Percentiles rank a stretch among this genome's conserved stretches.
These are phyloP conservation scores for Busseola fusca DNA, from an alignment of 2,888 invertebrate genomes.

Conservation along the genomic window DNA sequence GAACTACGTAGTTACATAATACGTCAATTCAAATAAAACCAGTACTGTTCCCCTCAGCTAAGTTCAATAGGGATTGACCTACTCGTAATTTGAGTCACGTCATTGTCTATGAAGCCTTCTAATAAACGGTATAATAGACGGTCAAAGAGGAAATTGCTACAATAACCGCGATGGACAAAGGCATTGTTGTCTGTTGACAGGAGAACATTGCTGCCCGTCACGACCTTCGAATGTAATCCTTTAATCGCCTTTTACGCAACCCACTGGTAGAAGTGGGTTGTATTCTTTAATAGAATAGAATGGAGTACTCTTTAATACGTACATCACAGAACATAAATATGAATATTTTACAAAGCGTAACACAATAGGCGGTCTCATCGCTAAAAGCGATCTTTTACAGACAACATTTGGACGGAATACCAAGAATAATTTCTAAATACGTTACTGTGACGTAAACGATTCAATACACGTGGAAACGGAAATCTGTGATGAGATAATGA, in stretches of 20 bases:
- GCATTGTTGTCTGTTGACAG: conserved; percentile 5
- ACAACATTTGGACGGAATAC: too few species aligned
- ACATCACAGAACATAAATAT: too few species aligned
- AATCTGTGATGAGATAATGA: not conserved
- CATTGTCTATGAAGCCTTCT: not conserved
- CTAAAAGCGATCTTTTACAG: too few species aligned
- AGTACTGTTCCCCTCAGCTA: not conserved
- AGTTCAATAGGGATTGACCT: not conserved
- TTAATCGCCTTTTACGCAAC: conserved; percentile 8
- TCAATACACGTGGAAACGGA: not conserved
- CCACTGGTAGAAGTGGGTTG: not conserved
- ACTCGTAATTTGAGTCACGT: not conserved
- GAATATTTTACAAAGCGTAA: too few species aligned
- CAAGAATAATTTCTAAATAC: too few species aligned
- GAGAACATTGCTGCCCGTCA: not conserved
- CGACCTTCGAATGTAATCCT: not conserved
- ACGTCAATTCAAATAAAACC: not conserved
- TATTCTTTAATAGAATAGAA: too few species aligned
- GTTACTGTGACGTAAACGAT: not conserved
- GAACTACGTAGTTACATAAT: too few species aligned
- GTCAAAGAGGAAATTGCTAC: conserved; percentile 2
- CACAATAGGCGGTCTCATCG: too few species aligned
- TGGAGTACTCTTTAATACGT: too few species aligned
- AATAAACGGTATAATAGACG: not conserved
- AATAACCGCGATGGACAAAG: not conserved